Conservation (phyloP, 2,888 invertebrate genomes). For the Hecatera dysodea region DNA sequence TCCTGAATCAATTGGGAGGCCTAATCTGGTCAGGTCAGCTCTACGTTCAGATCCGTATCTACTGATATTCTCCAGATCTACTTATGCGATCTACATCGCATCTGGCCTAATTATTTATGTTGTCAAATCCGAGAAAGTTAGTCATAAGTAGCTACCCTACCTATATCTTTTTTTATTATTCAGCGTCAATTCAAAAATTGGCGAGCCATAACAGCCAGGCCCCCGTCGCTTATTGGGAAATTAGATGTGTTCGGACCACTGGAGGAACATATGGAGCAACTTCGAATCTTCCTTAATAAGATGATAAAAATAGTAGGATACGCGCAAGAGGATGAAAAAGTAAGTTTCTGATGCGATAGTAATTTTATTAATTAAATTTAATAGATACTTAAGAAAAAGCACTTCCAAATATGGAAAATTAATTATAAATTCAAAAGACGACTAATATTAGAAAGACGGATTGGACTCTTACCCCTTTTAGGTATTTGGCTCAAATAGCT, state of each 20-base stretch:
- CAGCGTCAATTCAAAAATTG: constrained; percentile 79
- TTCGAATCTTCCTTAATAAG: constrained; percentile 83
- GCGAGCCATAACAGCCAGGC: constrained; percentile 81
- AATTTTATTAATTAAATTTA: neutral
- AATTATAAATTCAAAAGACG: no score
- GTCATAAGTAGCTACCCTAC: neutral
- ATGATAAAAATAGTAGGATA: constrained; percentile 77
- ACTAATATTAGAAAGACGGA: no score
- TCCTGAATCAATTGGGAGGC: no score
- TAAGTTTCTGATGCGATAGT: constrained; percentile 62
- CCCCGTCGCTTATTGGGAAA: constrained; percentile 86
- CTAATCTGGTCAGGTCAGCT: no score
- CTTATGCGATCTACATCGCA: no score
- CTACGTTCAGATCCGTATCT: no score
- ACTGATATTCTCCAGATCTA: no score
- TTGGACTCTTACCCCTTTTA: neutral
- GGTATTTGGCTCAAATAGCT: neutral
- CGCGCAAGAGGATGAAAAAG: constrained; percentile 73
- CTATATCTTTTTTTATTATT: constrained; percentile 4
- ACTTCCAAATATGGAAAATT: no score
- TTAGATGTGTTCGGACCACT: constrained; percentile 80
- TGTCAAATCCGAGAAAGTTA: no score
- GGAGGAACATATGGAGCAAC: constrained; percentile 83
- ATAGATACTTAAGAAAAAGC: neutral
- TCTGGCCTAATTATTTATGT: no score